These are phyloP conservation scores for Eledona agricola DNA, from an alignment of 2,888 invertebrate genomes.

Conservation along the genomic window DNA sequence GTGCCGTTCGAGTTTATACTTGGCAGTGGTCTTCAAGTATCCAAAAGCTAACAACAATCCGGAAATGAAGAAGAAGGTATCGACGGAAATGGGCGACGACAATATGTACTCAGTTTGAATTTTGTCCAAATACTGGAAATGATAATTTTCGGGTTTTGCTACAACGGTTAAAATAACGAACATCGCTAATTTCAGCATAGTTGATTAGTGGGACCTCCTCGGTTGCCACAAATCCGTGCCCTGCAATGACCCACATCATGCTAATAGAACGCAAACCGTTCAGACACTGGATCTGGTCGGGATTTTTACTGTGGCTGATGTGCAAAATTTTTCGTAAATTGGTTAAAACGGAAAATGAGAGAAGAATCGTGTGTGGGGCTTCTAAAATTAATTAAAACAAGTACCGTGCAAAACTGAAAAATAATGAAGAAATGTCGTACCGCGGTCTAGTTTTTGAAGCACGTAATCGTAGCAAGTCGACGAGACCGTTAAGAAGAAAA, in stretches of 20 bases:
- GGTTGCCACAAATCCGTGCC: conserved; percentile 43
- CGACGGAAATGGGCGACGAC: conserved; percentile 67
- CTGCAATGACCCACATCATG: conserved; percentile 52
- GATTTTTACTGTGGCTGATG: conserved; percentile 37
- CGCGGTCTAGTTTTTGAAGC: conserved; percentile 14
- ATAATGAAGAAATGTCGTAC: too few relatives aligned
- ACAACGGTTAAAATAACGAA: not conserved
- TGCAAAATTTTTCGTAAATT: conserved; percentile 48
- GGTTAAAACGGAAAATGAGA: conserved; percentile 47
- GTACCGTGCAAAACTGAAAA: not conserved
- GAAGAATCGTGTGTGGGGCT: conserved; percentile 39
- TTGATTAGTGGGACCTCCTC: conserved; percentile 23
- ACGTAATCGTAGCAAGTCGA: conserved; percentile 9
- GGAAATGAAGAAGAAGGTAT: conserved; percentile 72
- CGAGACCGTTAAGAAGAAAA: conserved; percentile 1
- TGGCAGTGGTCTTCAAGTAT: conserved; percentile 52
- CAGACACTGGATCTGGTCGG: conserved; percentile 49
- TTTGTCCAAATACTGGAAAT: conserved; percentile 7
- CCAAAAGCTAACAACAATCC: conserved; percentile 67
- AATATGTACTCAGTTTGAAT: conserved; percentile 47
- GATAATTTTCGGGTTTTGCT: not conserved
- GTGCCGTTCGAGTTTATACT: conserved; percentile 15
- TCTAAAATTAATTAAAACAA: conserved; percentile 34
- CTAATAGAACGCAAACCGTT: conserved; percentile 50
- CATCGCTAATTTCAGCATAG: conserved; percentile 10